These are phyloP conservation scores for Arge pagana DNA, from an alignment of 2,888 invertebrate species.

Conservation along the genomic window DNA sequence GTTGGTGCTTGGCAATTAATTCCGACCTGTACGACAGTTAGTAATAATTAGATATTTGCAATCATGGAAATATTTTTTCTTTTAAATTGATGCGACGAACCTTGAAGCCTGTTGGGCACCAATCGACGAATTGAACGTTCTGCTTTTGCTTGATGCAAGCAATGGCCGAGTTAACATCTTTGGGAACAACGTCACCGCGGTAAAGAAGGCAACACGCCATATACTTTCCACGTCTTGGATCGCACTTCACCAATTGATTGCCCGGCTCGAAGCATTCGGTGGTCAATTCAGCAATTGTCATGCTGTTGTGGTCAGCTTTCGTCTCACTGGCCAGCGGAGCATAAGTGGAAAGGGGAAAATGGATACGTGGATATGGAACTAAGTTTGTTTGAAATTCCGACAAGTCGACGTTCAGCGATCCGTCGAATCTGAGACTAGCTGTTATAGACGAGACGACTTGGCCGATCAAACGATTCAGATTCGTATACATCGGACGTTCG, in stretches of 20 bases:
- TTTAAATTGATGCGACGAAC: conserved; percentile 35
- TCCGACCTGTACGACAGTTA: conserved; percentile 53
- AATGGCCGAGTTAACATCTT: conserved; percentile 61
- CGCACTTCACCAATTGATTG: conserved; percentile 51
- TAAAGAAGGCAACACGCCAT: conserved; percentile 58
- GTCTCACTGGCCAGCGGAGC: conserved; percentile 60
- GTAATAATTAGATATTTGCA: conserved; percentile 6
- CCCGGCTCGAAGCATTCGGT: conserved; percentile 44
- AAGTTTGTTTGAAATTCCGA: conserved; percentile 37
- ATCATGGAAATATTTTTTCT: background rate
- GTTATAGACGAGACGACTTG: conserved; percentile 46
- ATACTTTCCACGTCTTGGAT: conserved; percentile 56
- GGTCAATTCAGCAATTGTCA: conserved; percentile 29
- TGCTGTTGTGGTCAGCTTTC: conserved; percentile 60
- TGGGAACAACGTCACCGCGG: conserved; percentile 41
- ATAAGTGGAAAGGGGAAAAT: conserved; percentile 58
- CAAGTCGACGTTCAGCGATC: conserved; percentile 33
- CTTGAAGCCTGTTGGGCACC: conserved; percentile 67
- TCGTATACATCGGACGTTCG: conserved; percentile 63
- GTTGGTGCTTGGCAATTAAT: conserved; percentile 61
- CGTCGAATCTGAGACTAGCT: conserved; percentile 52
- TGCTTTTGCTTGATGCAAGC: conserved; percentile 63
- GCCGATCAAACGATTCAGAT: conserved; percentile 63
- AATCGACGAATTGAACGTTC: conserved; percentile 64
- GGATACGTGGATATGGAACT: conserved; percentile 34